Conservation (phyloP, 1,140 invertebrate genomes). For the Seison nebaliae region DNA sequence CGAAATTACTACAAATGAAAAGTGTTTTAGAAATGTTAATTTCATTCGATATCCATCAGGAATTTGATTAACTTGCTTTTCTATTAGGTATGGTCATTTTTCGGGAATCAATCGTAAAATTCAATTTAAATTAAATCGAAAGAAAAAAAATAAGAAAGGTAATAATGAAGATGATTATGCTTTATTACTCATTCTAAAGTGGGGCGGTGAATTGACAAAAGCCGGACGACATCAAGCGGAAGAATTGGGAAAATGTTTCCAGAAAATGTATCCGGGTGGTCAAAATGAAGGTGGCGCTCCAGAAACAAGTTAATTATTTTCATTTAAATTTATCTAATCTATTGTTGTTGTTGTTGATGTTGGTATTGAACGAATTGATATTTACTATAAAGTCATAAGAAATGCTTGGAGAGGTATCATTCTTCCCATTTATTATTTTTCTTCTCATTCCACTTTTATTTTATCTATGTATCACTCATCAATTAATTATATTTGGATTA, state of each 20-base stretch:
- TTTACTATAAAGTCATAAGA: too few species aligned
- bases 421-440: too few species aligned
- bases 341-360: slow-evolving; percentile 1
- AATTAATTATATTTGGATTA: slow-evolving; percentile 10
- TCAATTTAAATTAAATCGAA: slow-evolving; percentile 94
- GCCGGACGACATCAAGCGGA: slow-evolving; percentile 72
- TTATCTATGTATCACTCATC: slow-evolving; percentile 1
- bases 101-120: slow-evolving; percentile 98
- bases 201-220: slow-evolving; percentile 96
- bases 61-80: neutral
- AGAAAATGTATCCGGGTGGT: slow-evolving; percentile 75
- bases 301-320: slow-evolving; percentile 1
- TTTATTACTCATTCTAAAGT: slow-evolving; percentile 78
- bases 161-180: slow-evolving; percentile 62
- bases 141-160: slow-evolving; percentile 61
- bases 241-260: slow-evolving; percentile 79
- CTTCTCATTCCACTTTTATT: too few species aligned
- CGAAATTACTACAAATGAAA: slow-evolving; percentile 85
- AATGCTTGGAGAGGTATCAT: too few species aligned
- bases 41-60: too few species aligned
- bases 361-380: too few species aligned
- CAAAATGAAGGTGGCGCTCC: slow-evolving; percentile 17
- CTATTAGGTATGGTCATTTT: slow-evolving; percentile 85
- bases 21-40: slow-evolving; percentile 97
- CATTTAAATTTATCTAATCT: too few species aligned